These are phyloP conservation scores for Catostylus mosaicus DNA, from an alignment of 30 jellyfish, hydroid and myxozoan genomes.

Conservation along the genomic window DNA sequence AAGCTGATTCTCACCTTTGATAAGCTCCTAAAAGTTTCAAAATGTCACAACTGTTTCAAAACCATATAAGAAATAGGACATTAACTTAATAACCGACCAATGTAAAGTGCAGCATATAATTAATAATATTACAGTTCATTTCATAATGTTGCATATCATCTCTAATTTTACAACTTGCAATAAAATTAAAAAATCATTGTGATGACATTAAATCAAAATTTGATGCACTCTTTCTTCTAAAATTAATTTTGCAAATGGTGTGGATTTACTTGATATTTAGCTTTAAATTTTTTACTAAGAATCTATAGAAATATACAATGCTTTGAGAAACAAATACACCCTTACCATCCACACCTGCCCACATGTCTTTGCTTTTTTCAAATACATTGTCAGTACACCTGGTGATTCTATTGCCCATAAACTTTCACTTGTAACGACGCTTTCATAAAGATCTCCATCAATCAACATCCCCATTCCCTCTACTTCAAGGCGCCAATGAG, in stretches of 20 bases:
- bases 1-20: conserved; percentile 75
- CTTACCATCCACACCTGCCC: conserved; percentile 83
- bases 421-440: conserved; percentile 69
- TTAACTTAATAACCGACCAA: background rate
- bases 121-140: no score
- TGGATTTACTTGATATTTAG: background rate
- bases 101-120: background rate
- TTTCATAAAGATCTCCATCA: conserved; percentile 70
- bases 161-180: no score
- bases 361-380: conserved; percentile 62
- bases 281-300: background rate
- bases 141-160: no score
- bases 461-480: conserved; percentile 64
- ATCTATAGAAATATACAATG: background rate
- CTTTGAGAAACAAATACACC: background rate
- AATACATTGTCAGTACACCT: conserved; percentile 88
- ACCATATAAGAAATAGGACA: background rate
- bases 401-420: conserved; percentile 93
- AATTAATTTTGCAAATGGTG: background rate
- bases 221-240: background rate
- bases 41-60: background rate
- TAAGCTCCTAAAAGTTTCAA: conserved; percentile 59
- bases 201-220: background rate
- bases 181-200: no score
- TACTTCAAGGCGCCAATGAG: conserved; percentile 76